Evolutionary conservation across 2,113 vertebrate species (phyloP).

Genomic region (Pristiophorus japonicus): DNA sequence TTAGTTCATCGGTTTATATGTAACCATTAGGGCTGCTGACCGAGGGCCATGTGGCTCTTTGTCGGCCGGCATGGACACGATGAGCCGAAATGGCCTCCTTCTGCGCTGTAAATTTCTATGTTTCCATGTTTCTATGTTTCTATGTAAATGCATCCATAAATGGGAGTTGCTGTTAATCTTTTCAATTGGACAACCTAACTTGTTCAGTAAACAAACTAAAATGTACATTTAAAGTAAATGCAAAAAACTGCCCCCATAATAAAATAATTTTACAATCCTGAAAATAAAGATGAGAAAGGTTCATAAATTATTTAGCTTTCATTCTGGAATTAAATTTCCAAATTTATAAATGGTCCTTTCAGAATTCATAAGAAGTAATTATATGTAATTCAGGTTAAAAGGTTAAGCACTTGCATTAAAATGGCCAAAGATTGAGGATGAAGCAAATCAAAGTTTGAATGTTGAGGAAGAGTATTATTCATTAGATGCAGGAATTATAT

Average conservation of each 20-base stretch:
- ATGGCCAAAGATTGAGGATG: neutral
- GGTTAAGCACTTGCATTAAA: neutral
- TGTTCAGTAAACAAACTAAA: too few species aligned
- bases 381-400: neutral
- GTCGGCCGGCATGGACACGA: too few species aligned
- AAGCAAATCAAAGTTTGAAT: neutral
- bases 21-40: too few species aligned
- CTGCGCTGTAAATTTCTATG: too few species aligned
- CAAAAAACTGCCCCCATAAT: neutral
- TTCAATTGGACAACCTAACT: too few species aligned
- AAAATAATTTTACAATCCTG: neutral
- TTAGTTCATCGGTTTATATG: too few species aligned
- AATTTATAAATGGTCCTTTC: neutral
- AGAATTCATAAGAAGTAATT: neutral
- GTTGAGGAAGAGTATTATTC: neutral
- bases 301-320: neutral
- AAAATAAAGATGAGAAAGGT: neutral
- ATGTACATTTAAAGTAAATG: neutral
- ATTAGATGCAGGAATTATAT: neutral
- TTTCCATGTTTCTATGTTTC: too few species aligned
- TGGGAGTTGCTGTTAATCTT: neutral
- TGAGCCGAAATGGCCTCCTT: too few species aligned
- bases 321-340: neutral
- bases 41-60: too few species aligned
- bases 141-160: too few species aligned